Base-by-base conservation (phyloP, 1,140 invertebrate genomes). In the Periplaneta americana region DNA sequence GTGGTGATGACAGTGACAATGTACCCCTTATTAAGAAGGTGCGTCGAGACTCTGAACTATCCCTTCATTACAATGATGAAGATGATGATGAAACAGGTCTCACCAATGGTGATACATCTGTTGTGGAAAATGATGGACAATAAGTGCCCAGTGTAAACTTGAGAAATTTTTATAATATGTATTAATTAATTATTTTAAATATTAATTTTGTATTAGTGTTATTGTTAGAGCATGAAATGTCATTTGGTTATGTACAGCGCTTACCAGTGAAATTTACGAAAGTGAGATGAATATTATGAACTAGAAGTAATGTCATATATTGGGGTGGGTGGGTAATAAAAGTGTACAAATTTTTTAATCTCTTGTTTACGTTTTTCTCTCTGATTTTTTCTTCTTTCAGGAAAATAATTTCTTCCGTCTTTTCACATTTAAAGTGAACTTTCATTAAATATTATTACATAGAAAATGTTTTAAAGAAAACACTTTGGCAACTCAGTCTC, bases 11-110 rank as follows among this genome's bases (percentile, higher is more conserved):
- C 83, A 88, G 87, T 84, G 86, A 87, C 82, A 87, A 88, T 81
- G 86, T 90, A 85, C 86, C 88, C 81, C 81, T 84, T 31, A 85
- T 86, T 79, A 90, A 90, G 86, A 93, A 95, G 86, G 90, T 94
- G 83, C 87, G 93, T 82, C 89, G 94, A 83, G 91, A 92, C 66
- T 93, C 92, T 28, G 92, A 94, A 10, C 89, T 94, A 39, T 93
- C 93, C 81, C 89, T 94, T 32, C 93, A 94, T 86, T 93, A 93
- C 86, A 93, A 93, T 85, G 93, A 94, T 22, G 82, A 83, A 31
- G 79, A 83, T 28, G 37, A 77, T 81, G 80, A 80, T 32, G 80
- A 80, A 75, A 80, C 80, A 28, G 36, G 80, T 28, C 34, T 80
- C 33, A 80, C 74, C 34, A 80, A 75, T 36, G 57, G 34, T 1